Percentiles rank a stretch among this genome's conserved stretches.
phyloP scores from a whole-genome alignment of 2,888 invertebrate species.

The Mesochorus sp. region DNA sequence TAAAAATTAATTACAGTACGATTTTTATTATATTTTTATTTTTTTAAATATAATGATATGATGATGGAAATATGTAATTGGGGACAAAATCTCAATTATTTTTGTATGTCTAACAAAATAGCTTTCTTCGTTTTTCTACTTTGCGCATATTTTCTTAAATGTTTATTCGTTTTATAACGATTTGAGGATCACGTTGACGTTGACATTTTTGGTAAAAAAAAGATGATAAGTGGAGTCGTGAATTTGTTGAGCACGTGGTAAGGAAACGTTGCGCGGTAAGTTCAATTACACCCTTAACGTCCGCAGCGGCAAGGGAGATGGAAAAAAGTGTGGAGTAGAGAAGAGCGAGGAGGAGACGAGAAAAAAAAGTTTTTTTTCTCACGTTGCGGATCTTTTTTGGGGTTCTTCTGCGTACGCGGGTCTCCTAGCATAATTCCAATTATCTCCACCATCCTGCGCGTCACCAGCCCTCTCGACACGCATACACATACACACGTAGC shows the following conservation, averaged over 20 bases:
- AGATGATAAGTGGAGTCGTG: constrained; percentile 33
- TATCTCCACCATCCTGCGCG: constrained; percentile 72
- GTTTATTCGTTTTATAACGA: too few species aligned
- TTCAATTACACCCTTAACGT: constrained; percentile 79
- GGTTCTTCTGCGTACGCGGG: constrained; percentile 67
- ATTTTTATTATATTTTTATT: too few species aligned
- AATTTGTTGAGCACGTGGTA: constrained; percentile 25
- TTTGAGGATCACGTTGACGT: too few species aligned
- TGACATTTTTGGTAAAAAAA: constrained; percentile 27
- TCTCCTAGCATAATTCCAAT: constrained; percentile 79
- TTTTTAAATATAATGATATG: too few species aligned
- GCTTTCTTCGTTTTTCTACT: too few species aligned
- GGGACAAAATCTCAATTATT: too few species aligned
- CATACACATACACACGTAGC: too few species aligned
- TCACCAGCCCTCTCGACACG: constrained; percentile 52
- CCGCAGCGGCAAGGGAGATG: constrained; percentile 7
- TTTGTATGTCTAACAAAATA: too few species aligned
- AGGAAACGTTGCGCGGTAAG: constrained; percentile 43
- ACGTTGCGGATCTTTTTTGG: constrained; percentile 52
- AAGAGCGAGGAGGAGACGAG: not conserved
- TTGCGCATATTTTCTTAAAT: too few species aligned
- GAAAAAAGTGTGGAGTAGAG: constrained; percentile 44
- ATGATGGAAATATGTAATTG: too few species aligned
- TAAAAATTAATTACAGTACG: too few species aligned
- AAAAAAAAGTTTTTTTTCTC: constrained; percentile 53